phyloP scores from a whole-genome alignment of 2,113 vertebrate species.

The Gopherus flavomarginatus region DNA sequence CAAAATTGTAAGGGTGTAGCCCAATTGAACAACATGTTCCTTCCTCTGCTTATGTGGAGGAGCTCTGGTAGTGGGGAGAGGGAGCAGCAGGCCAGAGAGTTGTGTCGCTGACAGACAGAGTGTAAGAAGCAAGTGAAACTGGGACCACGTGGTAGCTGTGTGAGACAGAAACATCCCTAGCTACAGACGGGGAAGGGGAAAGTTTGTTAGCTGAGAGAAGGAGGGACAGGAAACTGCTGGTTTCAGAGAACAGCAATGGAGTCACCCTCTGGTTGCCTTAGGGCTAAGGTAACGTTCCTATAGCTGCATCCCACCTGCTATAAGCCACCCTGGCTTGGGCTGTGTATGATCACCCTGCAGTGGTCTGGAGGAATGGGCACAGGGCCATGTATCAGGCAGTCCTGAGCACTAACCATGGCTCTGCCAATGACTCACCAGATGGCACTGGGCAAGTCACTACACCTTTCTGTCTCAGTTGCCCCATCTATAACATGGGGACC shows the following conservation, averaged over 20 bases:
- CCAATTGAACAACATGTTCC: rapidly evolving
- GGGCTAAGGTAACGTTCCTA: background rate
- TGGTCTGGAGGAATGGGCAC: background rate
- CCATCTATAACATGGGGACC: background rate
- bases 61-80: rapidly evolving
- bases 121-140: background rate
- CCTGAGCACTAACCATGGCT: background rate
- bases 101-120: background rate
- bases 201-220: background rate
- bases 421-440: background rate
- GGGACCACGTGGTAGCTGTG: background rate
- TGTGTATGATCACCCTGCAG: background rate
- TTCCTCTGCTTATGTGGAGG: background rate
- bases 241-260: background rate
- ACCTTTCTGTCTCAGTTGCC: background rate
- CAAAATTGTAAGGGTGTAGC: background rate
- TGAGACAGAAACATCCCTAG: background rate
- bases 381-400: background rate
- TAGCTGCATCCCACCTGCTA: background rate
- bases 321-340: background rate
- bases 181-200: background rate
- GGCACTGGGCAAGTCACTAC: background rate
- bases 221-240: background rate
- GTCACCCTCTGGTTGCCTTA: background rate
- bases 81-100: background rate